Percentiles rank a stretch among this genome's conserved stretches.
Conservation (phyloP, 1,140 invertebrate genomes). For the Lerema accius region DNA sequence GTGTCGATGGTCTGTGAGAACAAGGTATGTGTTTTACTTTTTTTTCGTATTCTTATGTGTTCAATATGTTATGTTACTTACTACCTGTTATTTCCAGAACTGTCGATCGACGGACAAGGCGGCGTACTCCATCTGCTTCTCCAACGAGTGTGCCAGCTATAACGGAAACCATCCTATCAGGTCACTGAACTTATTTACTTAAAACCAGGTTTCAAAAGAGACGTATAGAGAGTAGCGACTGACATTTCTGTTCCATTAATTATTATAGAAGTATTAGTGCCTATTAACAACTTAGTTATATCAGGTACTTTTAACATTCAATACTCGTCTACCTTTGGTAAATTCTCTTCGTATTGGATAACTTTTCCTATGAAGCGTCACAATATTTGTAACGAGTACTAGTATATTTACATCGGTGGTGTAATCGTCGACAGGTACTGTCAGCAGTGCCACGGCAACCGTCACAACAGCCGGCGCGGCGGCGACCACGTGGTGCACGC, state of each 20-base stretch:
- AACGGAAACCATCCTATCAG: slow-evolving; percentile 98
- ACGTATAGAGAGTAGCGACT: too few relatives aligned
- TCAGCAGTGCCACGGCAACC: slow-evolving; percentile 93
- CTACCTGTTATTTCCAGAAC: too few relatives aligned
- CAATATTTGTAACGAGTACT: too few relatives aligned
- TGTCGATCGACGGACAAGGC: slow-evolving; percentile 96
- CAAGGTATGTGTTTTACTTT: slow-evolving; percentile 86
- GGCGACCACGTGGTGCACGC: slow-evolving; percentile 95
- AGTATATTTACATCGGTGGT: too few relatives aligned
- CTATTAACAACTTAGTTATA: too few relatives aligned
- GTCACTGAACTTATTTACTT: slow-evolving; percentile 62
- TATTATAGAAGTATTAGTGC: too few relatives aligned
- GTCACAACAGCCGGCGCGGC: slow-evolving; percentile 93
- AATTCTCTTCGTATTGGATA: too few relatives aligned
- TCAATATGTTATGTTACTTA: background rate
- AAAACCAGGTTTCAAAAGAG: too few relatives aligned
- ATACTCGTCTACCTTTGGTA: too few relatives aligned
- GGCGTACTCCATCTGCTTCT: slow-evolving; percentile 98
- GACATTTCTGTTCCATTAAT: too few relatives aligned
- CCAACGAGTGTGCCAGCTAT: slow-evolving; percentile 97
- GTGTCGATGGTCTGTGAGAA: slow-evolving; percentile 98
- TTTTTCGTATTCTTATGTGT: background rate
- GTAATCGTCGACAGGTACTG: slow-evolving; percentile 86
- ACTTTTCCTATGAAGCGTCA: too few relatives aligned
- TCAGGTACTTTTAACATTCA: too few relatives aligned